These are phyloP conservation scores for Neosalanx taihuensis DNA, from an alignment of 2,797 vertebrate genomes.

Conservation along the genomic window DNA sequence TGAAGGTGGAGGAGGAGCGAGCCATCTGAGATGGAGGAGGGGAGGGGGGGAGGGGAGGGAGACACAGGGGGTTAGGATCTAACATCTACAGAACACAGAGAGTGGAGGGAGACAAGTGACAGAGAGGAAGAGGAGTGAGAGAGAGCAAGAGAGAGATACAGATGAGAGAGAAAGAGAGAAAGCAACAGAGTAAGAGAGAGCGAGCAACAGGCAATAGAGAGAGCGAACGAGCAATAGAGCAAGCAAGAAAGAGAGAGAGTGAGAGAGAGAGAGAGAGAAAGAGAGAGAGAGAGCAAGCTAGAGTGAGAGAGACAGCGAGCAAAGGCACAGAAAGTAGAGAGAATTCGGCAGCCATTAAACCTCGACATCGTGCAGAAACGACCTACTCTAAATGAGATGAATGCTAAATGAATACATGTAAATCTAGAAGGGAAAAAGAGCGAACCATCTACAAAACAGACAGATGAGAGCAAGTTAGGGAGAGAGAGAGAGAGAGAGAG, in stretches of 20 bases:
- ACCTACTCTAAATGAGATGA: too few relatives aligned
- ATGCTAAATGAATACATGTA: too few relatives aligned
- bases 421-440: not conserved
- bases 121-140: too few relatives aligned
- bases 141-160: not conserved
- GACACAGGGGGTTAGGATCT: conserved; percentile 18
- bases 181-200: conserved; percentile 16
- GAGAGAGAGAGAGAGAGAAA: too few relatives aligned
- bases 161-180: not conserved
- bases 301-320: not conserved
- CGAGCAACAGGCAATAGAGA: not conserved
- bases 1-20: conserved; percentile 78
- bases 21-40: conserved; percentile 74
- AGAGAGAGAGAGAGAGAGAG: too few relatives aligned
- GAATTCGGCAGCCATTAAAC: too few relatives aligned
- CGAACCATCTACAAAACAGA: not conserved
- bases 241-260: too few relatives aligned
- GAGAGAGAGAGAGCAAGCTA: not conserved
- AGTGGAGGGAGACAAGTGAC: not conserved
- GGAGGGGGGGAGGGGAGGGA: conserved; percentile 47
- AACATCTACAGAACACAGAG: not conserved
- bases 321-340: not conserved
- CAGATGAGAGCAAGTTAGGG: not conserved
- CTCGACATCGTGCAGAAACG: too few relatives aligned
- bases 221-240: not conserved